These are phyloP conservation scores for Drosophila recens DNA, from an alignment of 2,888 invertebrate species.

Conservation along the genomic window DNA sequence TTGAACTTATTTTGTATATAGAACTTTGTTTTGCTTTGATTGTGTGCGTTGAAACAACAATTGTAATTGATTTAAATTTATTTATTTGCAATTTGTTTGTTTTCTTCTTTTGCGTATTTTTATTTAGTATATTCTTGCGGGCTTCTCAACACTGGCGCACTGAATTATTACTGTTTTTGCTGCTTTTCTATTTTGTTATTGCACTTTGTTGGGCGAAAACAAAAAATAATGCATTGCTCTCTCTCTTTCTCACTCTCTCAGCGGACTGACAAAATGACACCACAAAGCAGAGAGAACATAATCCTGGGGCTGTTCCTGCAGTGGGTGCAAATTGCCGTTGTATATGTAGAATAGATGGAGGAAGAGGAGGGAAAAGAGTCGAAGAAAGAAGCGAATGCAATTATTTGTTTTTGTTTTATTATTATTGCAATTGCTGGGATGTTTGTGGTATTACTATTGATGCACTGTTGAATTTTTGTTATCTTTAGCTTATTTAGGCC, in stretches of 20 bases:
- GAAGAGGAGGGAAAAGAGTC: slow-evolving; percentile 10
- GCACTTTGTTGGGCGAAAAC: slow-evolving; percentile 20
- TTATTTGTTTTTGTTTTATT: slow-evolving; percentile 47
- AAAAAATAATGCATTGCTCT: slow-evolving; percentile 48
- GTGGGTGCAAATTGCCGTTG: slow-evolving; percentile 47
- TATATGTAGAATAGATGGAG: background rate
- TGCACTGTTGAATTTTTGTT: slow-evolving; percentile 23
- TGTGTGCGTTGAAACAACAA: slow-evolving; percentile 42
- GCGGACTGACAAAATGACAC: slow-evolving; percentile 44
- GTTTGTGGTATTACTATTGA: slow-evolving; percentile 12
- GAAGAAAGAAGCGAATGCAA: slow-evolving; percentile 51
- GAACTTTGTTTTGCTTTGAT: slow-evolving; percentile 33
- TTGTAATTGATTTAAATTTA: slow-evolving; percentile 29
- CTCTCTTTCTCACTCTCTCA: slow-evolving; percentile 14
- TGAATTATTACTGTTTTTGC: background rate
- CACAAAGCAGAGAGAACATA: slow-evolving; percentile 83
- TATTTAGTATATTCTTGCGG: slow-evolving; percentile 7
- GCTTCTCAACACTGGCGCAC: slow-evolving; percentile 10
- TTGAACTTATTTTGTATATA: slow-evolving; percentile 36
- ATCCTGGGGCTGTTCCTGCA: slow-evolving; percentile 85
- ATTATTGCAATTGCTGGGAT: slow-evolving; percentile 9
- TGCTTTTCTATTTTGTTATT: slow-evolving; percentile 17
- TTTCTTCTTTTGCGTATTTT: slow-evolving; percentile 19
- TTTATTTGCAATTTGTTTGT: slow-evolving; percentile 25
- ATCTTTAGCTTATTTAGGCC: slow-evolving; percentile 42